A percentile compares a stretch with the other conserved stretches of the same genome.
These are phyloP conservation scores for Watsonalla cultraria DNA, from an alignment of 2,888 invertebrate species.

Conservation along the genomic window DNA sequence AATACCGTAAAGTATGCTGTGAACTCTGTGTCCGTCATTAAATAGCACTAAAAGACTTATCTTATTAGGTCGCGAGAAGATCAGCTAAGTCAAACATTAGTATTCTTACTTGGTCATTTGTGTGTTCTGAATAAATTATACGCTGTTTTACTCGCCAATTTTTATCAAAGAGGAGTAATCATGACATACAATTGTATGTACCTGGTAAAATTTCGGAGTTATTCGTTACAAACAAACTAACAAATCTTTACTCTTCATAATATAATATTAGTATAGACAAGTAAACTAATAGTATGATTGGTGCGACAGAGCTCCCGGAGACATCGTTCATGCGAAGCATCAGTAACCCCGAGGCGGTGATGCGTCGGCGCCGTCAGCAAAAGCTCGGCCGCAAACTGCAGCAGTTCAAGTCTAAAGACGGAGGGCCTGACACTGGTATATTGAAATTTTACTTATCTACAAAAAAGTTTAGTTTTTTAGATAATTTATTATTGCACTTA, in stretches of 20 bases:
- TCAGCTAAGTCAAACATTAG: background rate
- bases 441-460: too few relatives aligned
- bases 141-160: background rate
- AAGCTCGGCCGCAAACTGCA: slow-evolving; percentile 97
- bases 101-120: background rate
- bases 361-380: slow-evolving; percentile 97
- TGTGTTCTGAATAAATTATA: slow-evolving; percentile 1
- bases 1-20: background rate
- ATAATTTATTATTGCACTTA: too few relatives aligned
- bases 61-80: background rate
- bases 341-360: slow-evolving; percentile 99
- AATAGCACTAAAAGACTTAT: background rate
- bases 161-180: too few relatives aligned
- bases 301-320: slow-evolving; percentile 90
- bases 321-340: slow-evolving; percentile 99
- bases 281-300: too few relatives aligned
- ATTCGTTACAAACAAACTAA: too few relatives aligned
- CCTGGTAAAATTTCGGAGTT: too few relatives aligned
- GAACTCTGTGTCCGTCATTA: background rate
- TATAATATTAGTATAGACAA: too few relatives aligned
- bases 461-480: too few relatives aligned
- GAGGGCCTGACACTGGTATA: slow-evolving; percentile 92
- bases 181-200: too few relatives aligned
- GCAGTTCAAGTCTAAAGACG: slow-evolving; percentile 96
- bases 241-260: too few relatives aligned